Conservation (phyloP, 2,113 vertebrate species). For the Pimephales promelas region DNA sequence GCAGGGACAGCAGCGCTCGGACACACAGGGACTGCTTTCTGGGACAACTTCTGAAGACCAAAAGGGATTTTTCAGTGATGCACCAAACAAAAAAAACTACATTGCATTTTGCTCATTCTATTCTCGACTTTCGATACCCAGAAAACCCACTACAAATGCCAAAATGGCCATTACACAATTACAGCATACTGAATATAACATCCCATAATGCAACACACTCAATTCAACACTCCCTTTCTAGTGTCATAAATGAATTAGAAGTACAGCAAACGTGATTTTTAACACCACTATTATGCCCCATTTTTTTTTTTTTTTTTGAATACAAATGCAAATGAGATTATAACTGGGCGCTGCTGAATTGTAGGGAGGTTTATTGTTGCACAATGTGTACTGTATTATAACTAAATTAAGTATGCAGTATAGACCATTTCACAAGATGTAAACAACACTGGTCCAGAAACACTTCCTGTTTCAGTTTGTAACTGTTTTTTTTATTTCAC, state of each 20-base stretch:
- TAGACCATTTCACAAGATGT: no score
- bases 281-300: no score
- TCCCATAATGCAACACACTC: not conserved
- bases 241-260: not conserved
- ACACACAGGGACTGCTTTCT: slow-evolving; percentile 71
- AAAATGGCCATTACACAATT: not conserved
- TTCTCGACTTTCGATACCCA: not conserved
- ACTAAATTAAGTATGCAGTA: not conserved
- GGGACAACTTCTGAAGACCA: not conserved
- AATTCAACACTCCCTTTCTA: not conserved
- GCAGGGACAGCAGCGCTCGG: slow-evolving; percentile 79
- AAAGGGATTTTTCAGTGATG: not conserved
- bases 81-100: not conserved
- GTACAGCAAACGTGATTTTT: no score
- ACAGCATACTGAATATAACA: not conserved
- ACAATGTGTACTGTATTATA: not conserved
- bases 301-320: not conserved
- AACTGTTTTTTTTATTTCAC: no score
- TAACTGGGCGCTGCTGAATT: not conserved
- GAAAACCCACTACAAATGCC: not conserved
- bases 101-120: not conserved
- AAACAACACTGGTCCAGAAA: no score
- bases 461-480: no score
- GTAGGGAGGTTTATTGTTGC: not conserved
- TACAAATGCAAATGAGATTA: not conserved